Conservation (phyloP, 2,113 vertebrate genomes). For the Ploceus nigricollis region DNA sequence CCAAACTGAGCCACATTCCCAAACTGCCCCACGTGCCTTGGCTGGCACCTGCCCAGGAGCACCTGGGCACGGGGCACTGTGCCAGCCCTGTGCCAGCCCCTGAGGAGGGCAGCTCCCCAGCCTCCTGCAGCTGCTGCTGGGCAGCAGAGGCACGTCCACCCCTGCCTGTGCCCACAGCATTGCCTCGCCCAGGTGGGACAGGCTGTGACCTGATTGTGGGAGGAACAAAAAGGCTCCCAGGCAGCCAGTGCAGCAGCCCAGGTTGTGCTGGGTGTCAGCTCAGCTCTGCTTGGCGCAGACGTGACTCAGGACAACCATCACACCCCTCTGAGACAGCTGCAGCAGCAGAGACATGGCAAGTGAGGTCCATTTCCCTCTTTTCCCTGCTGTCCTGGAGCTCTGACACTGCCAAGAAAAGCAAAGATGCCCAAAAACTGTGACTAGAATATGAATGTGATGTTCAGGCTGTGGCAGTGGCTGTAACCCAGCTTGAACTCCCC, state of each 20-base stretch:
- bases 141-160: not conserved
- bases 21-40: accelerated
- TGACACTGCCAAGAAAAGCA: not conserved
- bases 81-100: not conserved
- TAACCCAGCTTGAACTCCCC: constrained; percentile 25
- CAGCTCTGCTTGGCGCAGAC: not conserved
- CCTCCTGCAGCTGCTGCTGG: not conserved
- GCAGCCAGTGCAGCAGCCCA: not conserved
- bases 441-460: constrained; percentile 1
- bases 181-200: not conserved
- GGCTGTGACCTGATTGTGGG: not conserved
- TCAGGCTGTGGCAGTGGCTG: not conserved
- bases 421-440: constrained; percentile 17
- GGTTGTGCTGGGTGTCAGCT: not conserved
- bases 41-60: not conserved
- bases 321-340: not conserved
- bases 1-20: not conserved
- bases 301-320: not conserved
- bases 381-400: not conserved
- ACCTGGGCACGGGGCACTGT: accelerated
- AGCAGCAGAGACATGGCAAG: not conserved
- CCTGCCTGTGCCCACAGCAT: not conserved
- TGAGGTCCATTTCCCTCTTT: not conserved
- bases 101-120: not conserved
- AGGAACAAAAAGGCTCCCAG: not conserved